Evolutionary conservation across 2,797 vertebrate genomes (phyloP), one percentile per base, ranked within the genome.

Genomic region (Chanos chanos): DNA sequence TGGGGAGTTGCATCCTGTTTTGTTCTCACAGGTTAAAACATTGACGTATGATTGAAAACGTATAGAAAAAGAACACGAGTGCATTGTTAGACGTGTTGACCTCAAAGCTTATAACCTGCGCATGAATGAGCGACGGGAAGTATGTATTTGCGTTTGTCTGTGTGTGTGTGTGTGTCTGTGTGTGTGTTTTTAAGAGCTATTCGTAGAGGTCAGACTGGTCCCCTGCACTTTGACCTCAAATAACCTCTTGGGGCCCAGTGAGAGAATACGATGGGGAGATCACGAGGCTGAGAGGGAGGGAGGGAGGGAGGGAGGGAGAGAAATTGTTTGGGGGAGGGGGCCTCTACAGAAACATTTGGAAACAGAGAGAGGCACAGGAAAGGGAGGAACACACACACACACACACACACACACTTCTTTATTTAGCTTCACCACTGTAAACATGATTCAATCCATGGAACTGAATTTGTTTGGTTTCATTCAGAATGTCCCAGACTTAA

Each of bases 261-360:
- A 62, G 52, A 44, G 34, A 64, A 62, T 68, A 70, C 66, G 66
- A 56, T 58, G 59, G 72, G 75, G 69, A 80, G 66, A 75, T 68
- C 71, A 67, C n/a, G 10, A 60, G 36, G 68, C 49, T 68, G 27
- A 49, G 22, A 21, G 61, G 59, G 40, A 31, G 53, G 16, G 43
- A 54, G 53, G 48, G 66, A 65, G 4, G 16, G 10, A 47, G 50
- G 19, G 28, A 16, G 40, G 31, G 9, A 21, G 25, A 31, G 27
- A 33, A 33, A 9, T 56, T 36, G 40, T 30, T 44, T 33, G 7
- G 16, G 15, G 54, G 15, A 41, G 47, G 28, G 50, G 5, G 1
- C n/a, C n/a, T n/a, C n/a, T n/a, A n/a, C n/a, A n/a, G n/a, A n/a
- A n/a, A n/a, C n/a, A n/a, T n/a, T n/a, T n/a, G n/a, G n/a, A n/a